phyloP scores from a whole-genome alignment of 2,113 vertebrate species.

The Pelobates fuscus region DNA sequence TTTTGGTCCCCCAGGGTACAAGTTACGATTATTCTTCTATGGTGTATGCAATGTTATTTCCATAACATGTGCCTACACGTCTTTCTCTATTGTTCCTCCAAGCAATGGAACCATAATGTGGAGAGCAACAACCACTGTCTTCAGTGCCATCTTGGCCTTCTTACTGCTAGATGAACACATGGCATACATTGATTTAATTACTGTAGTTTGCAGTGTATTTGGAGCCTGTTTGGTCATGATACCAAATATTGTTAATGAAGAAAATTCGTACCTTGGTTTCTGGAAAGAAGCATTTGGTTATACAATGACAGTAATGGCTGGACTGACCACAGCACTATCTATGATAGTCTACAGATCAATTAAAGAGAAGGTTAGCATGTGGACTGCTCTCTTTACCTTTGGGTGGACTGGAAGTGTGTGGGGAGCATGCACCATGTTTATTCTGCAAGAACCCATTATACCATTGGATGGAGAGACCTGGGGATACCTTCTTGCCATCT shows the following conservation, averaged over 20 bases:
- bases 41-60: conserved; percentile 96
- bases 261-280: conserved; percentile 82
- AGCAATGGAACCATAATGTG: conserved; percentile 97
- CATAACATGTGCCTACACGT: conserved; percentile 97
- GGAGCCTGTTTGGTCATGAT: conserved; percentile 95
- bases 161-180: conserved; percentile 92
- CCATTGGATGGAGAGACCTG: conserved; percentile 93
- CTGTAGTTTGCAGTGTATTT: conserved; percentile 86
- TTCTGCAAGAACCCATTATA: conserved; percentile 95
- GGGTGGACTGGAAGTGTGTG: conserved; percentile 95
- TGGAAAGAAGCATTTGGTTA: conserved; percentile 99
- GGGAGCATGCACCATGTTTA: conserved; percentile 95
- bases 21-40: conserved; percentile 91
- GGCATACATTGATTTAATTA: conserved; percentile 81
- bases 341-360: conserved; percentile 97
- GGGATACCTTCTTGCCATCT: conserved; percentile 94
- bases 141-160: conserved; percentile 92
- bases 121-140: conserved; percentile 94
- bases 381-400: conserved; percentile 96
- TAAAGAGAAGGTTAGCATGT: conserved; percentile 95
- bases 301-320: conserved; percentile 95
- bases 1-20: conserved; percentile 91
- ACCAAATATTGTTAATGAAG: conserved; percentile 87
- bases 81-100: conserved; percentile 95
- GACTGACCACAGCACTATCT: conserved; percentile 91